Percentiles rank a stretch among this genome's conserved stretches.
These are phyloP conservation scores for Epizoanthus ramosus DNA, from an alignment of 92 coral and sea anemone species.

Conservation along the genomic window DNA sequence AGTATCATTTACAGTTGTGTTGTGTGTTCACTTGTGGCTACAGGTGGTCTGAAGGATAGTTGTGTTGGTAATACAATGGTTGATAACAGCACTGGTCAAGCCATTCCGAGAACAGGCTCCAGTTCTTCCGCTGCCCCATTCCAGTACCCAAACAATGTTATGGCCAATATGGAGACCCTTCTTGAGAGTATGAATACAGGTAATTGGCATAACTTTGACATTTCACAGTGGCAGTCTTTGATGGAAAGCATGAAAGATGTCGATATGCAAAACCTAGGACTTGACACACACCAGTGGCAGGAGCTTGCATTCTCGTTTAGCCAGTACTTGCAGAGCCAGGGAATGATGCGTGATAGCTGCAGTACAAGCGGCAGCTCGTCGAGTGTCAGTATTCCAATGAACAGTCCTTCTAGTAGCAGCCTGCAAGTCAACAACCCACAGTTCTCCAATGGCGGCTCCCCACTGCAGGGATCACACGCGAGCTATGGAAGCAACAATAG, in stretches of 20 bases:
- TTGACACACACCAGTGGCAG: slow-evolving; percentile 93
- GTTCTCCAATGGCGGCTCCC: slow-evolving; percentile 54
- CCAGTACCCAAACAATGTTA: slow-evolving; percentile 65
- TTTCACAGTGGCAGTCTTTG: slow-evolving; percentile 82
- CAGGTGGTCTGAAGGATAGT: slow-evolving; percentile 30
- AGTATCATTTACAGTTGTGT: background rate
- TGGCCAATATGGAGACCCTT: slow-evolving; percentile 92
- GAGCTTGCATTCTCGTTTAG: slow-evolving; percentile 96
- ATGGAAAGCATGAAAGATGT: slow-evolving; percentile 98
- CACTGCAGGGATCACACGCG: slow-evolving; percentile 72
- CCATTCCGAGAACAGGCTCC: slow-evolving; percentile 28
- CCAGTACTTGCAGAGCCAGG: slow-evolving; percentile 87
- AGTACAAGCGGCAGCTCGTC: slow-evolving; percentile 31
- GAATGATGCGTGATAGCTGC: slow-evolving; percentile 50
- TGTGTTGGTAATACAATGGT: slow-evolving; percentile 20
- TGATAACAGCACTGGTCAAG: slow-evolving; percentile 54
- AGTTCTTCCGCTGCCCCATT: slow-evolving; percentile 13
- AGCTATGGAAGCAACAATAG: slow-evolving; percentile 81
- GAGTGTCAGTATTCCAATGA: slow-evolving; percentile 19
- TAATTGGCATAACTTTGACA: slow-evolving; percentile 83
- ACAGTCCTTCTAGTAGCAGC: slow-evolving; percentile 34
- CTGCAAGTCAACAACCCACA: slow-evolving; percentile 54
- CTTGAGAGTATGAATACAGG: slow-evolving; percentile 94
- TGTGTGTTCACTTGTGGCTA: background rate
- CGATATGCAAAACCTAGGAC: slow-evolving; percentile 83